Percentiles rank a stretch among this genome's conserved stretches.
phyloP scores from a whole-genome alignment of 2,797 vertebrate species.

The Chelon auratus region DNA sequence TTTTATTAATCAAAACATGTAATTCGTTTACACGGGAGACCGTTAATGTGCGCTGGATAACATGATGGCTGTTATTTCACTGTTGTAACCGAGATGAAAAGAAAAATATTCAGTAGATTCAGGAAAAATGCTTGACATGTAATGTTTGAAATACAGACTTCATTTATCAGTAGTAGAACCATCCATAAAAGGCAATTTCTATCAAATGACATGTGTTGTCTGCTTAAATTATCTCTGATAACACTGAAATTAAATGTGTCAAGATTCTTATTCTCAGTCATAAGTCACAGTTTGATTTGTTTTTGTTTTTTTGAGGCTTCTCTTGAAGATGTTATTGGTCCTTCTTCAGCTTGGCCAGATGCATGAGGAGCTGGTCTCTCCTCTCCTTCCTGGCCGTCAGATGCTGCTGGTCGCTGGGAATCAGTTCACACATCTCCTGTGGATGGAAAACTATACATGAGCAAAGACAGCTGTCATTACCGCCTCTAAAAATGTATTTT shows the following conservation, averaged over 20 bases:
- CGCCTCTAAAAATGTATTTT: no score
- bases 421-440: constrained; percentile 89
- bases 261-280: background rate
- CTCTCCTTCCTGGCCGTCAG: constrained; percentile 87
- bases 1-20: constrained; percentile 13
- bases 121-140: no score
- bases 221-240: background rate
- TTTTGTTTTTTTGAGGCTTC: background rate
- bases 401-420: constrained; percentile 85
- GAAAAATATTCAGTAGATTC: background rate
- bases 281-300: background rate
- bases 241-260: no score
- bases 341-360: constrained; percentile 89
- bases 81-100: background rate
- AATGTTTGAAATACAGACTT: no score
- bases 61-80: background rate
- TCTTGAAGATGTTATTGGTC: constrained; percentile 53
- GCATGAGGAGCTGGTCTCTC: constrained; percentile 89
- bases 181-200: background rate
- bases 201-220: background rate
- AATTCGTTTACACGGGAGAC: background rate
- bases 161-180: no score
- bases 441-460: background rate
- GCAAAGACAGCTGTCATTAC: background rate
- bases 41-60: background rate